Evolutionary conservation across 2,797 vertebrate genomes (phyloP).

Genomic region (Enteromius mattozi): DNA sequence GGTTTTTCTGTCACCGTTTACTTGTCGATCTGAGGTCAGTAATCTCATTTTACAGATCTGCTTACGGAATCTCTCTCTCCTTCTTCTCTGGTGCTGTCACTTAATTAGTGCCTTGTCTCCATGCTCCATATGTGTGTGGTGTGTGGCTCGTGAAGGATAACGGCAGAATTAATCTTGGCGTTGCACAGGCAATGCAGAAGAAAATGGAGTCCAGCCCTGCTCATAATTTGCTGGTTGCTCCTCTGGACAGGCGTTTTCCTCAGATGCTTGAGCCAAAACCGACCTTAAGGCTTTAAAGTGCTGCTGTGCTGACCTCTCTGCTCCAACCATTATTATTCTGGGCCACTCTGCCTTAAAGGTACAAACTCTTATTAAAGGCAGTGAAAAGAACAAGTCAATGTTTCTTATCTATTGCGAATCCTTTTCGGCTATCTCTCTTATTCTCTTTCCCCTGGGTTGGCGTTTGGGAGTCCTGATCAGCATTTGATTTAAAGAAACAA

Average conservation of each 20-base stretch:
- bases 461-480: neutral
- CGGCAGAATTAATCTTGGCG: slow-evolving; percentile 54
- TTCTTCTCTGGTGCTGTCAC: neutral
- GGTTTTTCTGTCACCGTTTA: slow-evolving; percentile 26
- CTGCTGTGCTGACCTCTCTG: slow-evolving; percentile 69
- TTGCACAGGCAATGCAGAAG: slow-evolving; percentile 37
- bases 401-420: slow-evolving; percentile 27
- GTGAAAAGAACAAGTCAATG: slow-evolving; percentile 21
- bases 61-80: slow-evolving; percentile 8
- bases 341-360: slow-evolving; percentile 74
- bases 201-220: slow-evolving; percentile 43
- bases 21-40: slow-evolving; percentile 20
- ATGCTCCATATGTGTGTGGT: slow-evolving; percentile 32
- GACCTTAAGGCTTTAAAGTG: slow-evolving; percentile 61
- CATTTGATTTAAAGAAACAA: neutral
- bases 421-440: neutral
- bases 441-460: neutral
- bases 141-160: slow-evolving; percentile 16
- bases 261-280: slow-evolving; percentile 59
- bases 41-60: slow-evolving; percentile 33
- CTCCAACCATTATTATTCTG: slow-evolving; percentile 74
- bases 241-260: slow-evolving; percentile 53
- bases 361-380: slow-evolving; percentile 56
- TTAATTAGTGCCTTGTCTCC: slow-evolving; percentile 26
- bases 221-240: slow-evolving; percentile 45